phyloP scores from a whole-genome alignment of 2,888 invertebrate species.

The Diogma glabrata region DNA sequence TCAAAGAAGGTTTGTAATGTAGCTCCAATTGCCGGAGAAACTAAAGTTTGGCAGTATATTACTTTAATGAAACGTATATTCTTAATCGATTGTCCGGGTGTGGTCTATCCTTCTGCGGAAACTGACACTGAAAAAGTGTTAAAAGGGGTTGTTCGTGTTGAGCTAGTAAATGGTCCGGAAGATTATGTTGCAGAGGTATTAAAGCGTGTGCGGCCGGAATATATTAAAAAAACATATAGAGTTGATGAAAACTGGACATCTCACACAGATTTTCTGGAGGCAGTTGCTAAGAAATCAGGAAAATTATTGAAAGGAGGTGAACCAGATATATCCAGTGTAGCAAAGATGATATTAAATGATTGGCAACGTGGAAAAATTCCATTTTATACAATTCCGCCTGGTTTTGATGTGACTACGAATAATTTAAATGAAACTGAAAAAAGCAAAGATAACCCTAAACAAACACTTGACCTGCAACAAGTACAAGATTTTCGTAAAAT shows the following conservation, averaged over 20 bases:
- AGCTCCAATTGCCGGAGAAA: constrained; percentile 96
- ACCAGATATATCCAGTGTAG: constrained; percentile 77
- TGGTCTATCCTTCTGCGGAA: constrained; percentile 95
- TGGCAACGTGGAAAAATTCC: constrained; percentile 97
- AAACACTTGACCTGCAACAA: constrained; percentile 35
- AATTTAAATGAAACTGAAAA: constrained; percentile 29
- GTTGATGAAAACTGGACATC: constrained; percentile 66
- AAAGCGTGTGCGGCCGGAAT: constrained; percentile 76
- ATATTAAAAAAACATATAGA: constrained; percentile 83
- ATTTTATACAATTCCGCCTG: constrained; percentile 82
- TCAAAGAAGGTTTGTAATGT: constrained; percentile 98
- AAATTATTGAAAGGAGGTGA: constrained; percentile 95
- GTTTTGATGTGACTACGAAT: constrained; percentile 38
- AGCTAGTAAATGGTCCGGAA: constrained; percentile 86
- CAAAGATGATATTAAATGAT: constrained; percentile 94
- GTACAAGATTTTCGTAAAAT: constrained; percentile 78
- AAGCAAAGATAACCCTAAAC: constrained; percentile 35
- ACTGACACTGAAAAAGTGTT: constrained; percentile 89
- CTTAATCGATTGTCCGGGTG: constrained; percentile 96
- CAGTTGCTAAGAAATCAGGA: constrained; percentile 74
- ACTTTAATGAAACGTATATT: constrained; percentile 95
- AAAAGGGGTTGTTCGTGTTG: constrained; percentile 95
- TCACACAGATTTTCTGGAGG: constrained; percentile 79
- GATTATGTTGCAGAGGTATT: constrained; percentile 85
- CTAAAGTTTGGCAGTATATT: constrained; percentile 99